These are phyloP conservation scores for Zaprionus lachaisei DNA, from an alignment of 1,140 invertebrate genomes.

Conservation along the genomic window DNA sequence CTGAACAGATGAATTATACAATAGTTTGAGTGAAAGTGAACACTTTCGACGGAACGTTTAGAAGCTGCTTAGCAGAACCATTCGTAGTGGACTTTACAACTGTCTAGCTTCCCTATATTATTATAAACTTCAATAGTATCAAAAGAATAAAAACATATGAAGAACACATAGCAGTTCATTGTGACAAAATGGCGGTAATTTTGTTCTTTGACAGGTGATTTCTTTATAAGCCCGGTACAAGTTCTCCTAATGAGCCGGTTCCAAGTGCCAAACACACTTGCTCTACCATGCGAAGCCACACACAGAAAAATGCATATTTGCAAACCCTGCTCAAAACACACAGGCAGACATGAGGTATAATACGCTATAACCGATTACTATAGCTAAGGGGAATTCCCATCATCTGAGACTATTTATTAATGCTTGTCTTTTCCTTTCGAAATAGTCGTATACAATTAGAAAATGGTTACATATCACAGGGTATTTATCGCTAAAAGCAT, in stretches of 20 bases:
- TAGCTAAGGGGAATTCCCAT: neutral
- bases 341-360: neutral
- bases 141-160: neutral
- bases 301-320: slow-evolving; percentile 4
- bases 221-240: neutral
- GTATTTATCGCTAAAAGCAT: neutral
- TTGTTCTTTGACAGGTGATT: neutral
- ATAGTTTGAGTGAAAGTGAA: too few relatives aligned
- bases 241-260: neutral
- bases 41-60: too few relatives aligned
- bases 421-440: too few relatives aligned
- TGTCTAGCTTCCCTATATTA: too few relatives aligned
- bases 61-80: too few relatives aligned
- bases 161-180: neutral
- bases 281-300: neutral
- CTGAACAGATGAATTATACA: too few relatives aligned
- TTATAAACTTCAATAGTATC: too few relatives aligned
- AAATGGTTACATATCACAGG: neutral
- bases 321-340: neutral
- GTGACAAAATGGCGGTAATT: neutral
- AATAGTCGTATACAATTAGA: too few relatives aligned
- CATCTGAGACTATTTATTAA: neutral
- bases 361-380: neutral
- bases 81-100: too few relatives aligned
- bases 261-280: neutral